phyloP scores from a whole-genome alignment of 2,113 vertebrate species.

The Gymnocephalus cernua region DNA sequence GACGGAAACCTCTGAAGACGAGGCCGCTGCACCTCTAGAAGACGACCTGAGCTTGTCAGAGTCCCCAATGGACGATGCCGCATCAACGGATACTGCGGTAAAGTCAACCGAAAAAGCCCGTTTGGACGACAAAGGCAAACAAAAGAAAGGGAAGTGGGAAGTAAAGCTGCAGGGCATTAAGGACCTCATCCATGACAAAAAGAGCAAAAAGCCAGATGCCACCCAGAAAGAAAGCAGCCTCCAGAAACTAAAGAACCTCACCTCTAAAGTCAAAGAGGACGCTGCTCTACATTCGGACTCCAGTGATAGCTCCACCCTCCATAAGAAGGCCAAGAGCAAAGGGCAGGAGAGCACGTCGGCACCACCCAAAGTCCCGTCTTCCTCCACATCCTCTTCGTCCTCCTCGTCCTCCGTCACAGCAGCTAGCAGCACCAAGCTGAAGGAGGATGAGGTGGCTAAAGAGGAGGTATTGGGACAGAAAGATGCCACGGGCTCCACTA shows the following conservation, averaged over 20 bases:
- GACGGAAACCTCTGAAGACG: slow-evolving; percentile 79
- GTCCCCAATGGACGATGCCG: slow-evolving; percentile 59
- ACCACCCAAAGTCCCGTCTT: slow-evolving; percentile 64
- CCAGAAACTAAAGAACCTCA: slow-evolving; percentile 82
- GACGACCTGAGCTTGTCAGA: slow-evolving; percentile 77
- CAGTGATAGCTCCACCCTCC: slow-evolving; percentile 78
- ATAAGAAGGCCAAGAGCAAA: slow-evolving; percentile 76
- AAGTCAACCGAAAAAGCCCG: slow-evolving; percentile 62
- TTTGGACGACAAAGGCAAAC: slow-evolving; percentile 84
- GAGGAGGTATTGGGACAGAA: slow-evolving; percentile 76
- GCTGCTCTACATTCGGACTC: slow-evolving; percentile 79
- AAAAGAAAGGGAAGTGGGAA: slow-evolving; percentile 85
- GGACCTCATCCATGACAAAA: slow-evolving; percentile 84
- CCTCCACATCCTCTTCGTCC: slow-evolving; percentile 69
- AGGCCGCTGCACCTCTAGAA: slow-evolving; percentile 61
- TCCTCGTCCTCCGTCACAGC: slow-evolving; percentile 64
- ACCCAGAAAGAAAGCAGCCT: slow-evolving; percentile 79
- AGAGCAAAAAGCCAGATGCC: slow-evolving; percentile 77
- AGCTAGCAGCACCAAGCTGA: slow-evolving; percentile 52
- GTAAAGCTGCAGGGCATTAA: slow-evolving; percentile 83
- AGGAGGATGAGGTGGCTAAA: slow-evolving; percentile 76
- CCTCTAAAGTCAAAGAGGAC: slow-evolving; percentile 84
- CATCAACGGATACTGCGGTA: slow-evolving; percentile 25
- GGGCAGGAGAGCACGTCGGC: slow-evolving; percentile 54
- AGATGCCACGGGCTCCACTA: slow-evolving; percentile 74